A percentile compares a stretch with the other conserved stretches of the same genome.
Evolutionary conservation across 2,888 invertebrate species (phyloP).

Genomic region (Agonopterix subpropinquella): DNA sequence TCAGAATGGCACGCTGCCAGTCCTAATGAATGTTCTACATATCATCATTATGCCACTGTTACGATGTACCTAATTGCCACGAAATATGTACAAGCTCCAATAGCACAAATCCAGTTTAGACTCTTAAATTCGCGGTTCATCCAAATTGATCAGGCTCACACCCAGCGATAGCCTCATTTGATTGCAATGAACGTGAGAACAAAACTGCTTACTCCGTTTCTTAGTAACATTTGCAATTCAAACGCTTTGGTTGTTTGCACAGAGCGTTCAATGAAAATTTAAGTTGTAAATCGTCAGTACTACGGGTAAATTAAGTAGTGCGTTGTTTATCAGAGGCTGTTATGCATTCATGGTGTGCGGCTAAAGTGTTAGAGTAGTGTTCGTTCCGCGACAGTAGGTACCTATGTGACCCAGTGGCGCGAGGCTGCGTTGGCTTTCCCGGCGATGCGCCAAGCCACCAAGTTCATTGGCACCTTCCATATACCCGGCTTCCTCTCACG

Average conservation of each 20-base stretch:
- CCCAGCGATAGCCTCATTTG: too few relatives aligned
- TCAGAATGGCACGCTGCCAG: conserved; percentile 59
- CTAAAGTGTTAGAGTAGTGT: conserved; percentile 35
- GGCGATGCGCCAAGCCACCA: conserved; percentile 39
- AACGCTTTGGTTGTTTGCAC: conserved; percentile 36
- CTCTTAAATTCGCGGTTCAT: too few relatives aligned
- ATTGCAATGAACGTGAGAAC: too few relatives aligned
- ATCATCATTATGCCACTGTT: conserved; percentile 42
- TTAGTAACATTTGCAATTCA: conserved; percentile 38
- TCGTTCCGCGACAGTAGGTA: conserved; percentile 45
- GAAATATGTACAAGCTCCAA: background rate
- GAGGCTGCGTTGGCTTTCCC: conserved; percentile 61
- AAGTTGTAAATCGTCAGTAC: conserved; percentile 36
- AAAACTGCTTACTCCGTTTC: too few relatives aligned
- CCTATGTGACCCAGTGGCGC: conserved; percentile 51
- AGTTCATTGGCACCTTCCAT: conserved; percentile 57
- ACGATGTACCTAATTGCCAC: conserved; percentile 18
- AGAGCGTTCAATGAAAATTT: conserved; percentile 36
- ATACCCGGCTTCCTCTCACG: conserved; percentile 25
- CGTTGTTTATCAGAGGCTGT: conserved; percentile 23
- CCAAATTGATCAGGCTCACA: too few relatives aligned
- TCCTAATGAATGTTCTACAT: conserved; percentile 40
- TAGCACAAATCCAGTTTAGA: too few relatives aligned
- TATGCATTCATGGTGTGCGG: conserved; percentile 33
- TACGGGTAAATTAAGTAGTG: conserved; percentile 35